Base-by-base conservation (phyloP, 2,797 vertebrate genomes). In the Rhinoraja longicauda region DNA sequence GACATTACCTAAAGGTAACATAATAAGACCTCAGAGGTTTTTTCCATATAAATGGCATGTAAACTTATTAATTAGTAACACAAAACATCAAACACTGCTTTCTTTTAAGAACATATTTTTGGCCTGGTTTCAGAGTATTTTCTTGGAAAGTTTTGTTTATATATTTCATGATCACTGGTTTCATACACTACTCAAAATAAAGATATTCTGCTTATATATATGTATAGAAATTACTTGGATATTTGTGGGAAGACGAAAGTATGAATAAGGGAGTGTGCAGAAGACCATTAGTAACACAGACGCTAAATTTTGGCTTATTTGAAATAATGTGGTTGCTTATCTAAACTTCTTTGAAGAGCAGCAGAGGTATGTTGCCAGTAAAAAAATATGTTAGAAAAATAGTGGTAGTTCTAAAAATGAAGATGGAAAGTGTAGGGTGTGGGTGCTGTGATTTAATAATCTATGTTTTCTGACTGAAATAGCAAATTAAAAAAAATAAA, bases 331-430 rank as follows among this genome's bases (percentile, higher is more conserved):
- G 70, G 90, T 75, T 92, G 90, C 90, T 92, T 92, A 73, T 92
- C 70, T 92, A 92, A 92, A 75, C 70, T 73, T 57, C 90, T 92
- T 92, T 92, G 90, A 92, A 92, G 39, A 92, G 24, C 36, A 53
- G 70, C 70, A 26, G 26, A 29, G 90, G 39, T 92, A 75, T 92
- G 72, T 92, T 92, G 67, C 39, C n/a, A 45, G 24, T 72, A 53
- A 73, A 17, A 67, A 73, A 73, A 92, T 67, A 4, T 91, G 90
- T 73, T 75, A 73, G 90, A 53, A 73, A 92, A 92, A 92, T 53
- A 73, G 45, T 92, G 39, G 70, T 92, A 17, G 70, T 29, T 13
- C 12, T 45, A 45, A 72, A 13, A 91, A 72, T 45, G 39, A 92
- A 75, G 67, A 17, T 57, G 45, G 24, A 92, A 92, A 12, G 67